Conservation (phyloP, 2,113 vertebrate genomes). For the Cercopithecus mona region DNA sequence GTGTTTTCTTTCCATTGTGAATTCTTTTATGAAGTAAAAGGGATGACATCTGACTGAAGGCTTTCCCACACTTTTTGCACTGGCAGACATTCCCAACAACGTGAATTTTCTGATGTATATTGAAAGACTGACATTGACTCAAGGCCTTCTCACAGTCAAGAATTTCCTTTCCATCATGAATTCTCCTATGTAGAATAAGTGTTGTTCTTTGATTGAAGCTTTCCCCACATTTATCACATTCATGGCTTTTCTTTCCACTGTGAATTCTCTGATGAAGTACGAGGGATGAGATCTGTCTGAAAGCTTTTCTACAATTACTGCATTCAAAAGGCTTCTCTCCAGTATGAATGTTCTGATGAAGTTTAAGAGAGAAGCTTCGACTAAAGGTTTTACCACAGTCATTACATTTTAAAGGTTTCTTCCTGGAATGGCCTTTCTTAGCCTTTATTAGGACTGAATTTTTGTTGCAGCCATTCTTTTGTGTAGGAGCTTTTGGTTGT, state of each 20-base stretch:
- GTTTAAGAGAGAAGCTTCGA: not conserved
- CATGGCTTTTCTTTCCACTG: not conserved
- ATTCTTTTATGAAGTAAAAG: conserved; percentile 49
- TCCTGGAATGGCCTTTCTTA: not conserved
- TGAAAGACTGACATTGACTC: not conserved
- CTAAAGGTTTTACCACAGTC: conserved; percentile 64
- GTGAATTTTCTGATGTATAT: not conserved
- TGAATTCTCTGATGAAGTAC: conserved; percentile 69
- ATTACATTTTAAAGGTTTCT: conserved; percentile 45
- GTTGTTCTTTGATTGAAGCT: conserved; percentile 39
- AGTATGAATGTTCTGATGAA: conserved; percentile 51
- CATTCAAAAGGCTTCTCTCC: conserved; percentile 62
- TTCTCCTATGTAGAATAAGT: conserved; percentile 14
- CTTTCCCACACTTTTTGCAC: conserved; percentile 47
- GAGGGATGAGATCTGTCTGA: conserved; percentile 61
- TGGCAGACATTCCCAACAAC: not conserved
- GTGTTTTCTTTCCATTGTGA: conserved; percentile 27
- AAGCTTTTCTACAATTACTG: conserved; percentile 49
- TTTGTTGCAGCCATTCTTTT: not conserved
- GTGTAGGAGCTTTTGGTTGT: not conserved
- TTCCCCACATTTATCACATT: conserved; percentile 39
- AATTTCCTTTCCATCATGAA: not conserved
- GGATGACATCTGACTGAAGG: conserved; percentile 1
- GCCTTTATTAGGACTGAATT: not conserved
- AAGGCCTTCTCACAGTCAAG: not conserved